These are phyloP conservation scores for Pomacea maculata DNA, from an alignment of 1,140 invertebrate species.

Conservation along the genomic window DNA sequence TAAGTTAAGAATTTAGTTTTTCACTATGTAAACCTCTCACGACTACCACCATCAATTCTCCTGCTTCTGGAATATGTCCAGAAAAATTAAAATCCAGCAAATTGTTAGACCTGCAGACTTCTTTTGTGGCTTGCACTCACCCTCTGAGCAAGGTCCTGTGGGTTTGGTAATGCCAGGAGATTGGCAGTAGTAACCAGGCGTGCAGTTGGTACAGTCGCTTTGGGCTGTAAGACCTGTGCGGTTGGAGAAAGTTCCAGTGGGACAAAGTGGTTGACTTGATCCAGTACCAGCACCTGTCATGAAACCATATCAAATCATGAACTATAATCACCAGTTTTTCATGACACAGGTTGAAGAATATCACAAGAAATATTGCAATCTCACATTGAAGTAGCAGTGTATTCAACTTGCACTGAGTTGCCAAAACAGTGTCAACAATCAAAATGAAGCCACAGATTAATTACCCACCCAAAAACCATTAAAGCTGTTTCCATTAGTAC, in stretches of 20 bases:
- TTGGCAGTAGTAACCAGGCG: constrained; percentile 57
- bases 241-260: constrained; percentile 56
- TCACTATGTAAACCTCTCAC: too few relatives aligned
- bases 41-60: too few relatives aligned
- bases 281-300: constrained; percentile 48
- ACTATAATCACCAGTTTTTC: too few relatives aligned
- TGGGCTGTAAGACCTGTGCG: constrained; percentile 41
- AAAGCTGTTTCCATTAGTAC: background rate
- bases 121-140: constrained; percentile 26
- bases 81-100: too few relatives aligned
- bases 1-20: too few relatives aligned
- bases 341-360: background rate
- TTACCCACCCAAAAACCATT: background rate
- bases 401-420: background rate
- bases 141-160: constrained; percentile 54
- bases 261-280: constrained; percentile 53
- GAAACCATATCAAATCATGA: background rate
- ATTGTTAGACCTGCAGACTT: too few relatives aligned
- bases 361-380: background rate
- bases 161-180: constrained; percentile 50
- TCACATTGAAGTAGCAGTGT: background rate
- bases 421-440: background rate
- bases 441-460: background rate
- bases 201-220: constrained; percentile 54
- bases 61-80: too few relatives aligned